Base-by-base conservation (phyloP, 1,140 invertebrate species). In the Drosophila novamexicana region DNA sequence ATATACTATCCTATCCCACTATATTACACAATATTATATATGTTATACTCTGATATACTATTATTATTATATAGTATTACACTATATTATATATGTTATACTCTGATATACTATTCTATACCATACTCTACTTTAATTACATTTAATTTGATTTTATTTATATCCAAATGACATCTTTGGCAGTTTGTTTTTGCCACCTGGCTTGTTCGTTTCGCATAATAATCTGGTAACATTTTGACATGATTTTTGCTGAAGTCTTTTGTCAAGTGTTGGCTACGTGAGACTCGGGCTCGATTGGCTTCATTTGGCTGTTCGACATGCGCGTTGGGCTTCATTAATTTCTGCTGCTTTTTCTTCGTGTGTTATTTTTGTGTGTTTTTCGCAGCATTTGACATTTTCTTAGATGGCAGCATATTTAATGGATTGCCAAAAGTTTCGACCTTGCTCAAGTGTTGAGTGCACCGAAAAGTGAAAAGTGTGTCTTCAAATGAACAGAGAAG, bases 261-360 rank as follows among this genome's bases (percentile, higher is more conserved):
- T 50, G n/a, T 0, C 34, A 32, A 18, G 14, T 14, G 12, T 7
- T 36, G 32, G n/a, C 22, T 5, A 32, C 4, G 22, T 34, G 10
- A 16, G 32, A 5, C n/a, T 67, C 77, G 68, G 32, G 1, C n/a
- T 67, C 77, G 68, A 85, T 84, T 84, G 81, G 81, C 77, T 77
- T 84, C 73, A 77, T 84, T 84, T 84, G 81, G 73, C 64, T 74
- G 73, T 65, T 73, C 57, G 62, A 65, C 81, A 84, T 84, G 81
- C 81, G 69, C 81, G 64, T 84, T 77, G 68, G 61, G 81, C 81
- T 84, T 84, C 81, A 84, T 84, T 84, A 84, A 84, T 73, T 80
- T 83, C 62, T 56, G 49, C 54, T 47, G n/a, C 52, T 44, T 18
- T 8, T 18, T 18, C 1, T 18, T 18, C 18, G 18, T 18, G 18